Evolutionary conservation across 2,113 vertebrate species (phyloP), one percentile per base, ranked within the genome.

Genomic region (Fregetta grallaria): DNA sequence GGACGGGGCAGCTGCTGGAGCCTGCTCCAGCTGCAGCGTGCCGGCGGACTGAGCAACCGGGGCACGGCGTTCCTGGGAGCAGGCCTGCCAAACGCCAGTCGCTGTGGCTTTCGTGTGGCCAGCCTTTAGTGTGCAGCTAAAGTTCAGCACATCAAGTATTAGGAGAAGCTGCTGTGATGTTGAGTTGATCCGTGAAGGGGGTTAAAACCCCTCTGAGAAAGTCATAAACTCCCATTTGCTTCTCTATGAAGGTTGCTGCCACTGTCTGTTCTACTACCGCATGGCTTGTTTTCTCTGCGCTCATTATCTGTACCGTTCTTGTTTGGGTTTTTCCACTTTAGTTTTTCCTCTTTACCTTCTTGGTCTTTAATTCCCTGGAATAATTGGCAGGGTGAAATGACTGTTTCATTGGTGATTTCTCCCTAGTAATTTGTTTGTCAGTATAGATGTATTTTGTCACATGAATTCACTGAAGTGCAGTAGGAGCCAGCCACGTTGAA

Each of bases 1-100:
- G 92, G 68, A 1, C 13, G 52, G 86, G 88, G 67, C 3, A 45
- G 78, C 40, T 59, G 29, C 20, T 32, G 92, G 92, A 77, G 52
- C 56, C 79, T 34, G 4, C 18, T 50, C 3, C 67, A 47, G 66
- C 86, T 40, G 8, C 5, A 29, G n/a, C 12, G n/a, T 58, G 74
- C 42, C 11, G 40, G 22, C 6, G 8, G 58, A 59, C 66, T 30
- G 66, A 86, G 72, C 78, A 26, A 32, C 34, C 19, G 5, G 77
- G 71, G 55, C 86, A 56, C 0, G 1, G 59, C 0, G 0, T 4
- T 30, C 13, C 2, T 8, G 0, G 2, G 20, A 71, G 19, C 40
- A 16, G 26, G 18, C 25, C 58, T 86, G 93, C 76, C 81, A 26
- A 72, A 22, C 6, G 29, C 73, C 44, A 12, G 11, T 23, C 14